A percentile compares a stretch with the other conserved stretches of the same genome.
These are phyloP conservation scores for Dicrurus megarhynchus DNA, from an alignment of 2,113 vertebrate species.

Conservation along the genomic window DNA sequence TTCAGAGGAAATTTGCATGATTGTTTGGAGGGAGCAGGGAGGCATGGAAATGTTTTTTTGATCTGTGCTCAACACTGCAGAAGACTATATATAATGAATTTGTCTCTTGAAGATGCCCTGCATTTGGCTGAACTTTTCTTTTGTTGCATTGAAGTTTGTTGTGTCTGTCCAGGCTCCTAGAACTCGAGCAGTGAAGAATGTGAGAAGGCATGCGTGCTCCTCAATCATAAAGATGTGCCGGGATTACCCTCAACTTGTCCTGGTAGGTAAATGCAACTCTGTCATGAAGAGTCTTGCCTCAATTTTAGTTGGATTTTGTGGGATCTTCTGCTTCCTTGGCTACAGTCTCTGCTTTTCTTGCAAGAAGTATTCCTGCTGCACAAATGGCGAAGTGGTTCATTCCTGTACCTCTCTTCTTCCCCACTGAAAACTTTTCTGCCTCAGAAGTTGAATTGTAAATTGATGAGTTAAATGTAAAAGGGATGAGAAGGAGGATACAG, in stretches of 20 bases:
- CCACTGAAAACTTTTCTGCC: neutral
- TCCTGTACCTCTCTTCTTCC: neutral
- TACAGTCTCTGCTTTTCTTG: neutral
- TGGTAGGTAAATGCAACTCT: constrained; percentile 74
- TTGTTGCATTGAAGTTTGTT: constrained; percentile 48
- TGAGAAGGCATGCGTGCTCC: constrained; percentile 91
- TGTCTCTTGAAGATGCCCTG: neutral
- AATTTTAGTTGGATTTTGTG: neutral
- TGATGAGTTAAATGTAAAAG: neutral
- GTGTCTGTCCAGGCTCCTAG: constrained; percentile 81
- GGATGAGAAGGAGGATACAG: neutral
- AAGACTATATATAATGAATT: neutral
- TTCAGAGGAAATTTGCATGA: neutral
- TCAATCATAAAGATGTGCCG: constrained; percentile 95
- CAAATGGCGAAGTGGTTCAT: neutral
- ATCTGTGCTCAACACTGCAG: neutral
- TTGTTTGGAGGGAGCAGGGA: neutral
- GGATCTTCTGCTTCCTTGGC: neutral
- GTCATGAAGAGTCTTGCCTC: neutral
- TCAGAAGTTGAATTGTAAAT: neutral
- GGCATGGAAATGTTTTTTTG: neutral
- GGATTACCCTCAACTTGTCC: constrained; percentile 88
- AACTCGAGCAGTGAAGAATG: constrained; percentile 90
- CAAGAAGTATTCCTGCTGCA: neutral
- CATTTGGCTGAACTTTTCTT: constrained; percentile 45